phyloP scores from a whole-genome alignment of 1,140 invertebrate genomes.

The Mesaphorura yosii region DNA sequence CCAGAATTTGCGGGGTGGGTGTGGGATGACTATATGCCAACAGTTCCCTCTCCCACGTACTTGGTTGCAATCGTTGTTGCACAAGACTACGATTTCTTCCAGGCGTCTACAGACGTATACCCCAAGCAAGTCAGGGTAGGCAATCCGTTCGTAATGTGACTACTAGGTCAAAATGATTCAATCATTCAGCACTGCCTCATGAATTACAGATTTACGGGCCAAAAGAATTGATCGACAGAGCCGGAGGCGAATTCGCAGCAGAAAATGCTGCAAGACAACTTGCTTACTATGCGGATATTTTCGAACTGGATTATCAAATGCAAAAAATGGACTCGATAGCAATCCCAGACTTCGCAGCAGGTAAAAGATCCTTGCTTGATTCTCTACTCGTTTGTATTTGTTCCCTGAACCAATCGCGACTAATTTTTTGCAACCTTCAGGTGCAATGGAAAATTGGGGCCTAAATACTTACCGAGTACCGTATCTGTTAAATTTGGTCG shows the following conservation, averaged over 20 bases:
- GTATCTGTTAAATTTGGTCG: neutral
- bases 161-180: too few species aligned
- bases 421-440: too few species aligned
- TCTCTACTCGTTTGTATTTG: too few species aligned
- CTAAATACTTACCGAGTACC: conserved; percentile 10
- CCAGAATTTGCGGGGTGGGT: conserved; percentile 1
- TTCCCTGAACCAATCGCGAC: too few species aligned
- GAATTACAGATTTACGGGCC: conserved; percentile 5
- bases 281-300: conserved; percentile 10
- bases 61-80: conserved; percentile 12
- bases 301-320: conserved; percentile 6
- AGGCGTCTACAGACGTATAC: neutral
- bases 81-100: neutral
- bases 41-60: conserved; percentile 11
- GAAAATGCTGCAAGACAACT: conserved; percentile 10
- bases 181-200: too few species aligned
- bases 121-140: conserved; percentile 13
- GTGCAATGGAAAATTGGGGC: conserved; percentile 18
- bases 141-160: too few species aligned
- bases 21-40: conserved; percentile 11
- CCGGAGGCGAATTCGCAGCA: conserved; percentile 5
- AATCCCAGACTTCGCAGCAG: too few species aligned
- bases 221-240: conserved; percentile 6
- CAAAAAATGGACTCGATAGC: conserved; percentile 18
- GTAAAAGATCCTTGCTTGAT: too few species aligned